Base-by-base conservation (phyloP, 2,113 vertebrate genomes). In the Centropristis striata region DNA sequence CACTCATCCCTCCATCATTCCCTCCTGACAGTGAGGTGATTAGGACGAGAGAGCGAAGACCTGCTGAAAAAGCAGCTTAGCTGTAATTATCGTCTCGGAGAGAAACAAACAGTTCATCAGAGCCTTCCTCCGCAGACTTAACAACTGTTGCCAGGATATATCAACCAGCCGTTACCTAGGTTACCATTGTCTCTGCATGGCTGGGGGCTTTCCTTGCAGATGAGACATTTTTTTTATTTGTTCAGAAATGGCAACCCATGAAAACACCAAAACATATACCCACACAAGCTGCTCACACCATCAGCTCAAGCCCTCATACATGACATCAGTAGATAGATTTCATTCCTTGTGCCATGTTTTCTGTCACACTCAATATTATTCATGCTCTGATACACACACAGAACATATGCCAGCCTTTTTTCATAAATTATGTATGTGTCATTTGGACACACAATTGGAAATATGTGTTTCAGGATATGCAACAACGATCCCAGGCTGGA, bases 61-160 rank as follows among this genome's bases (percentile, higher is more conserved):
- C 69, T 88, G 82, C 86, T 88, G 86, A 90, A 90, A 75, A 86
- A 86, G 65, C 83, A 86, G 72, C 86, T 87, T 76, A 77, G 84
- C 81, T 74, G 68, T 82, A 91, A 92, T 90, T 86, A 90, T 76
- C 58, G 18, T 81, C 86, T 88, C 6, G 14, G 61, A 85, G 18
- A 85, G 74, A 89, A 78, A 86, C 83, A 88, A 89, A 86, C 86
- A 83, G 78, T 84, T 88, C 81, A 87, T 90, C 90, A 84, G 81
- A 75, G 82, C 60, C 71, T 39, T 88, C 78, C 87, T 89, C 82
- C 28, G n/a, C 66, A 76, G 64, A 64, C 83, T 63, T 78, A 84
- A 78, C 79, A 68, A 90, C 86, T 78, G 88, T 92, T 92, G 85
- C 90, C 86, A 89, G 84, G 78, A 81, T 80, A 47, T 81, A 84